These are phyloP conservation scores for Chydorus sphaericus DNA, from an alignment of 2,888 invertebrate genomes.

Conservation along the genomic window DNA sequence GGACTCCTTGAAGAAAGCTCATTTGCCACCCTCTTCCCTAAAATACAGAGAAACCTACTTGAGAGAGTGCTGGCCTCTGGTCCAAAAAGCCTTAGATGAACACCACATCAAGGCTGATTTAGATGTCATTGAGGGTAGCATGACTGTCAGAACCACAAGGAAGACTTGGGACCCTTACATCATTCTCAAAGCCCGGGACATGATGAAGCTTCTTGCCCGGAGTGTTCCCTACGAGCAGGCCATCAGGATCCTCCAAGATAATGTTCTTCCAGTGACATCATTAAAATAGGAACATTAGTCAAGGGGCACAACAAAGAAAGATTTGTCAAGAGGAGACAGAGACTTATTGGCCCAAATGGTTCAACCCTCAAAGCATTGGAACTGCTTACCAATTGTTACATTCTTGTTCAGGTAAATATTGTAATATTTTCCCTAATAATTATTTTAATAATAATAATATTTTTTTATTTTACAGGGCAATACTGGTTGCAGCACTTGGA, in stretches of 20 bases:
- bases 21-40: slow-evolving; percentile 91
- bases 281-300: slow-evolving; percentile 84
- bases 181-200: slow-evolving; percentile 87
- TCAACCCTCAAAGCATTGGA: slow-evolving; percentile 95
- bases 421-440: neutral
- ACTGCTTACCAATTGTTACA: slow-evolving; percentile 86
- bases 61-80: slow-evolving; percentile 86
- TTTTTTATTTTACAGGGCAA: slow-evolving; percentile 50
- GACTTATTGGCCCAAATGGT: slow-evolving; percentile 94
- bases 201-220: slow-evolving; percentile 84
- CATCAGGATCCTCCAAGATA: slow-evolving; percentile 50
- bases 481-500: slow-evolving; percentile 90
- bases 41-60: slow-evolving; percentile 94
- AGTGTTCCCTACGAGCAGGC: slow-evolving; percentile 92
- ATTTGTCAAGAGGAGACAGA: slow-evolving; percentile 84
- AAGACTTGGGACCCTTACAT: slow-evolving; percentile 99
- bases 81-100: slow-evolving; percentile 68
- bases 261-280: slow-evolving; percentile 85
- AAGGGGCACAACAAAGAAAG: slow-evolving; percentile 62
- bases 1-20: slow-evolving; percentile 83
- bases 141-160: slow-evolving; percentile 83
- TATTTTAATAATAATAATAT: neutral
- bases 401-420: slow-evolving; percentile 49
- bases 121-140: slow-evolving; percentile 83
- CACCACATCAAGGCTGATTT: slow-evolving; percentile 70